phyloP scores from a whole-genome alignment of 2,797 vertebrate genomes.

The Decapterus maruadsi region DNA sequence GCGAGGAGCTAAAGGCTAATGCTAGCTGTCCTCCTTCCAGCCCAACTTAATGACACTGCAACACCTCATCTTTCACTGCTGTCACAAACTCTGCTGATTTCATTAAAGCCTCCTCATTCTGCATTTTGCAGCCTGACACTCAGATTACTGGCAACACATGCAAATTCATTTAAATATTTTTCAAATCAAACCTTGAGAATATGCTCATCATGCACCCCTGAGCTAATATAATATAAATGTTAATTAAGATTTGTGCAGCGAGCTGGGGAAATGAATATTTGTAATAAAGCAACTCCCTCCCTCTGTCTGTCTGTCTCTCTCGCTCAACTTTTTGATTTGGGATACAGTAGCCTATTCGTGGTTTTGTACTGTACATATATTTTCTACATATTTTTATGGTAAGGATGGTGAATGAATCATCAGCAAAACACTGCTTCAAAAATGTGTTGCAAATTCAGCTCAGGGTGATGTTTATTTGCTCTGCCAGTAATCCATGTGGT shows the following conservation, averaged over 20 bases:
- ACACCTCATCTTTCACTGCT: slow-evolving; percentile 49
- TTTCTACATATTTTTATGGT: slow-evolving; percentile 1
- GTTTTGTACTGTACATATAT: slow-evolving; percentile 21
- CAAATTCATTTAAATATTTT: slow-evolving; percentile 78
- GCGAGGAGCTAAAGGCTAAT: neutral
- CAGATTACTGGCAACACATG: slow-evolving; percentile 61
- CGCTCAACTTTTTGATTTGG: slow-evolving; percentile 48
- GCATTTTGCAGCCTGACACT: slow-evolving; percentile 48
- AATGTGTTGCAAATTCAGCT: slow-evolving; percentile 29
- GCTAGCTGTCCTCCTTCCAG: slow-evolving; percentile 26
- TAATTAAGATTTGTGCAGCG: slow-evolving; percentile 82
- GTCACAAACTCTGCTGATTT: slow-evolving; percentile 51
- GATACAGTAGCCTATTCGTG: slow-evolving; percentile 51
- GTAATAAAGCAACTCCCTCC: slow-evolving; percentile 70
- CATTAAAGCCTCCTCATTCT: slow-evolving; percentile 58
- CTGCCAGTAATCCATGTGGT: slow-evolving; percentile 36
- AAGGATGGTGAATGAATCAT: neutral
- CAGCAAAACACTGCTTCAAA: slow-evolving; percentile 20
- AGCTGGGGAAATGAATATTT: slow-evolving; percentile 75
- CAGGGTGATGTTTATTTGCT: slow-evolving; percentile 34
- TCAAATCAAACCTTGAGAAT: slow-evolving; percentile 73
- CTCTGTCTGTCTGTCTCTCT: neutral
- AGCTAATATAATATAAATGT: slow-evolving; percentile 88
- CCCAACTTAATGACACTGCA: slow-evolving; percentile 42
- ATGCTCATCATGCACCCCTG: slow-evolving; percentile 74